phyloP scores from a whole-genome alignment of 2,888 invertebrate species.

The Drosophila anomelani region DNA sequence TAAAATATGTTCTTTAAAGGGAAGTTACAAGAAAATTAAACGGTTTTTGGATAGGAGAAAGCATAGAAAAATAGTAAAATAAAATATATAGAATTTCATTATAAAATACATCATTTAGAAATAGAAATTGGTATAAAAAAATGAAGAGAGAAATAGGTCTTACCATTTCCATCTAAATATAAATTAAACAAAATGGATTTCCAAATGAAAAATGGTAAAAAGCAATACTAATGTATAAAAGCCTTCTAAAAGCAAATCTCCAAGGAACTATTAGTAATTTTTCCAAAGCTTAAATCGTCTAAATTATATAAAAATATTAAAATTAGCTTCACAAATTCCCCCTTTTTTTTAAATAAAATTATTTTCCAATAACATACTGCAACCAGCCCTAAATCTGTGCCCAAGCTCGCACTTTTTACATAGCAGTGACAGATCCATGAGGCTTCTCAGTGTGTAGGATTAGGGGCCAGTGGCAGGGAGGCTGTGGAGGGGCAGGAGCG shows the following conservation, averaged over 20 bases:
- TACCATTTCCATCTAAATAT: no score
- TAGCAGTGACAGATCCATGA: conserved; percentile 74
- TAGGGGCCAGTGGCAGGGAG: conserved; percentile 4
- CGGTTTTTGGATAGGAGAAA: background rate
- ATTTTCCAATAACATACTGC: background rate
- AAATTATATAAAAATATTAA: background rate
- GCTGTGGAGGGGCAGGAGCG: conserved; percentile 10
- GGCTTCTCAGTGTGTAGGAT: conserved; percentile 40
- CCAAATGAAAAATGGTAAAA: no score
- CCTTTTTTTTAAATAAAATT: background rate
- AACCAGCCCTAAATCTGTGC: conserved; percentile 33
- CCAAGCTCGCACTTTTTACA: conserved; percentile 20
- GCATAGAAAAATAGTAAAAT: background rate
- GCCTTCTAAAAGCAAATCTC: fast-evolving
- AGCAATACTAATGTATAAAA: no score
- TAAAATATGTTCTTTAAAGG: background rate
- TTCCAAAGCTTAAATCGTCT: background rate
- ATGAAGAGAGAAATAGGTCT: background rate
- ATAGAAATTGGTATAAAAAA: background rate
- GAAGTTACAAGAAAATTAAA: background rate
- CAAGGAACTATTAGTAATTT: background rate
- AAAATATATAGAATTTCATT: background rate
- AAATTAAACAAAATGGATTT: no score
- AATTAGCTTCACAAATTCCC: background rate
- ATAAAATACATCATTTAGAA: background rate